Conservation (phyloP, 2,113 vertebrate species). For the Elephantulus edwardii region DNA sequence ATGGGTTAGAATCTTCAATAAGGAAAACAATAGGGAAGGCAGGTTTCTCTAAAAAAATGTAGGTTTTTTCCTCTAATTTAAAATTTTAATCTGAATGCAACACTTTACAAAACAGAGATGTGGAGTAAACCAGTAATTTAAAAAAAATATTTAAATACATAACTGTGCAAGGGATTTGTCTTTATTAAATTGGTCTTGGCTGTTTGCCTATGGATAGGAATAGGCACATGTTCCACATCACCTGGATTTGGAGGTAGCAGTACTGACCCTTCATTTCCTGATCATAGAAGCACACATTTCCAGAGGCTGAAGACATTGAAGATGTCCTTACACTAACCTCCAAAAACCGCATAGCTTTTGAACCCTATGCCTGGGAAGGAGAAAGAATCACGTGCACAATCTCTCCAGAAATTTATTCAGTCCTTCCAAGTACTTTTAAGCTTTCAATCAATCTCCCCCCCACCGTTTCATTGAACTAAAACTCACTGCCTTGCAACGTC, state of each 20-base stretch:
- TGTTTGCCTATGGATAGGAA: too few relatives aligned
- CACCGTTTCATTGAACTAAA: conserved; percentile 46
- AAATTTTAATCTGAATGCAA: background rate
- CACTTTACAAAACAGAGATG: background rate
- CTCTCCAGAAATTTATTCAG: conserved; percentile 27
- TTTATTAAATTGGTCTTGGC: background rate
- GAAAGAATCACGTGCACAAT: background rate
- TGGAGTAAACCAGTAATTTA: background rate
- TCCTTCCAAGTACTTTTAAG: background rate
- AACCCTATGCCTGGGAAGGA: background rate
- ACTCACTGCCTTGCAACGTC: conserved; percentile 33
- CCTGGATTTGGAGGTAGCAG: background rate
- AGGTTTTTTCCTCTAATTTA: background rate
- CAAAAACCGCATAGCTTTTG: background rate
- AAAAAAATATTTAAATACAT: background rate
- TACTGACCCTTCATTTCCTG: background rate
- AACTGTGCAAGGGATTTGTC: background rate
- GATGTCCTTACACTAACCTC: background rate
- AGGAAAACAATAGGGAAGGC: too few relatives aligned
- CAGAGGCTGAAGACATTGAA: background rate
- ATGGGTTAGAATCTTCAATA: background rate
- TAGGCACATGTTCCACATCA: fast-evolving
- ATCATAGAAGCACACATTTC: background rate
- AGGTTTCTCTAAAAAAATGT: background rate
- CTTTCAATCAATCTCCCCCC: background rate